Evolutionary conservation across 2,888 invertebrate genomes (phyloP), one percentile per base, ranked within the genome.

Genomic region (Patella depressa): DNA sequence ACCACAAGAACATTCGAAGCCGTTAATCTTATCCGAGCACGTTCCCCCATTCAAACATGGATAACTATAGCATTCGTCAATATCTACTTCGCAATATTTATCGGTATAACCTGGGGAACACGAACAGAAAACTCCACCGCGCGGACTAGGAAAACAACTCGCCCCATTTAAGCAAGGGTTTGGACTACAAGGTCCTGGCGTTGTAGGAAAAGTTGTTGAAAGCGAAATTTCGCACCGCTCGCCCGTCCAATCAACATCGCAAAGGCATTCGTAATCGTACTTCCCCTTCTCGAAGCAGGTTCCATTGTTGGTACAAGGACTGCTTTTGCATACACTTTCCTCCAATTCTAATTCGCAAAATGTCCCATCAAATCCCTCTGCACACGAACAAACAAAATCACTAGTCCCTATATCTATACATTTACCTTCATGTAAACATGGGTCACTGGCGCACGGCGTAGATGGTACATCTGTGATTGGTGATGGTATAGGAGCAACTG

Each of bases 91-190:
- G 78, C 88, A 88, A 12, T 78, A 77, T 4, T 74, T 69, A 1
- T 85, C 86, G 80, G 79, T 17, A 80, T 82, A 74, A 29, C 53
- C 70, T n/a, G 70, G 72, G 12, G 34, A 97, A 76, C 79, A 80
- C 9, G 45, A 53, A 71, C 79, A 86, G 9, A 69, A 69, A 73
- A 80, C 86, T 9, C 78, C 71, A 19, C 78, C 80, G 0, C 80
- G 29, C 24, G 11, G 9, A 14, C 71, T 54, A 77, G 87, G 85
- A 9, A 79, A 74, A 77, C 89, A 89, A 2, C 79, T 82, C 2
- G 86, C 89, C 4, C 79, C 81, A 74, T 88, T 85, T 53, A 79
- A 54, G 77, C 89, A 89, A 4, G 89, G 88, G 11, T 70, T 79
- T 59, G 86, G 86, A 3, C 74, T 76, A 77, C 89, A 89, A 76